phyloP scores from a whole-genome alignment of 2,113 vertebrate species.

The Nymphicus hollandicus region DNA sequence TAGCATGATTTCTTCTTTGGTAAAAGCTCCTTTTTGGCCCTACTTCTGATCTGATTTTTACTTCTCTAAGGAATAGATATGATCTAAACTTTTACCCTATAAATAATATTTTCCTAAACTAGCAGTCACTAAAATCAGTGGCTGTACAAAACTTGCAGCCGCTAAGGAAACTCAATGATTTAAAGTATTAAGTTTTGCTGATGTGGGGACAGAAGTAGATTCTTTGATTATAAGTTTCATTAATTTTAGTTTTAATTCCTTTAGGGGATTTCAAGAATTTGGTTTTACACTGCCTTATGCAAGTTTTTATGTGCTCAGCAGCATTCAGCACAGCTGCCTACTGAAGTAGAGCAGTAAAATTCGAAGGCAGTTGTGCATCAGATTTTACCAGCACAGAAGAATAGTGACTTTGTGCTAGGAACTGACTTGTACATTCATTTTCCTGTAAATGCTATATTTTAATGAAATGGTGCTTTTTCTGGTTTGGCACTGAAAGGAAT shows the following conservation, averaged over 20 bases:
- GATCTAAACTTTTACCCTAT: neutral
- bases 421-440: neutral
- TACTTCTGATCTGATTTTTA: neutral
- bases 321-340: neutral
- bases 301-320: neutral
- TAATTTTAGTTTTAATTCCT: neutral
- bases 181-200: neutral
- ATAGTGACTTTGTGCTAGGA: neutral
- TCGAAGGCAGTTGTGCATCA: neutral
- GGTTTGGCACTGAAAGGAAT: neutral
- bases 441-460: neutral
- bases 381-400: neutral
- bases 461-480: neutral
- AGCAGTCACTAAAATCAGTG: neutral
- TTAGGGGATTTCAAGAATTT: neutral
- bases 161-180: neutral
- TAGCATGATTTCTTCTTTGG: neutral
- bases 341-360: neutral
- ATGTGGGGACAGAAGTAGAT: neutral
- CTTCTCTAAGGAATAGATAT: neutral
- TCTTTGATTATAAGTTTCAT: neutral
- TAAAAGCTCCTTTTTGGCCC: neutral
- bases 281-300: neutral
- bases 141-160: neutral
- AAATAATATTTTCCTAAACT: neutral